Evolutionary conservation across 2,797 vertebrate genomes (phyloP).

Genomic region (Cercopithecus hamlyni): DNA sequence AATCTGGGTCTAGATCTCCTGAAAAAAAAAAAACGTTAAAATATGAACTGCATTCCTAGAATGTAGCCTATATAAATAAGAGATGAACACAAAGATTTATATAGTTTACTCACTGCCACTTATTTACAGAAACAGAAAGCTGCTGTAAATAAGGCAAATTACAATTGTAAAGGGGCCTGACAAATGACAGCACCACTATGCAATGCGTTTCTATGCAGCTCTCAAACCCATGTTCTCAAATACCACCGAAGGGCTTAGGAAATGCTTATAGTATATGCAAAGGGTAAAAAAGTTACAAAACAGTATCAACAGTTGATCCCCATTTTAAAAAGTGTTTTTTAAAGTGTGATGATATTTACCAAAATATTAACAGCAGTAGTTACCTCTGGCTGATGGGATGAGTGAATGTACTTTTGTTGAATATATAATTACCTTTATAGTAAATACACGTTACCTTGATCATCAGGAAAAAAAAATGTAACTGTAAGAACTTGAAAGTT

Average conservation of each 20-base stretch:
- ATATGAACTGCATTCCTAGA: neutral
- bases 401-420: slow-evolving; percentile 10
- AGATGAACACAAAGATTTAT: neutral
- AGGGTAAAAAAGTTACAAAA: neutral
- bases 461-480: neutral
- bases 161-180: neutral
- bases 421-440: neutral
- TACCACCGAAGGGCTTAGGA: neutral
- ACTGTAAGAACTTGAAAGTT: neutral
- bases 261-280: neutral
- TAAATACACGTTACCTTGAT: neutral
- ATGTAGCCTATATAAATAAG: neutral
- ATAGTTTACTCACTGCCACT: neutral
- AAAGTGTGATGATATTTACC: neutral
- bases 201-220: neutral
- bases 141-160: too few species aligned
- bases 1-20: neutral
- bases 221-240: neutral
- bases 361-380: slow-evolving; percentile 1
- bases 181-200: neutral
- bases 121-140: neutral
- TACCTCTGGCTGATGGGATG: neutral
- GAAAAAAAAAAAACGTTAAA: neutral
- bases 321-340: neutral
- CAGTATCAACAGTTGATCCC: neutral